Evolutionary conservation across 2,797 vertebrate genomes (phyloP).

Genomic region (Fratercula arctica): DNA sequence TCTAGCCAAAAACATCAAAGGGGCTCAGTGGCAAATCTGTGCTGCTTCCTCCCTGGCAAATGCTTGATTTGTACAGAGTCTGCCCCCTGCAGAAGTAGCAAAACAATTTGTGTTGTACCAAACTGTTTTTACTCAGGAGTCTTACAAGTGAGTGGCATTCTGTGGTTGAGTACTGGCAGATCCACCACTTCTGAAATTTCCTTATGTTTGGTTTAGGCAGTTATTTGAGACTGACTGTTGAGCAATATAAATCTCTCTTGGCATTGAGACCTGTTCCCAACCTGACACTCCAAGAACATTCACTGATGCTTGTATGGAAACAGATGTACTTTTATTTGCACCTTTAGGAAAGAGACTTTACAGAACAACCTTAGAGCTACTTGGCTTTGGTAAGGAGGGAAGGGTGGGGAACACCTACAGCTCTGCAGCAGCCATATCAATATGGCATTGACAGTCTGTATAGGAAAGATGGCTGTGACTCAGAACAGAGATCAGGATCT

Average conservation of each 20-base stretch:
- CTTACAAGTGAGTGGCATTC: background rate
- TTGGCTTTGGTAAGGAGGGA: background rate
- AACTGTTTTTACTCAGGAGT: background rate
- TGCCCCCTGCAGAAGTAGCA: constrained; percentile 12
- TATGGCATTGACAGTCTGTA: background rate
- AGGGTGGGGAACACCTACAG: background rate
- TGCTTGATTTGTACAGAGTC: background rate
- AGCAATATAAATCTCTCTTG: background rate
- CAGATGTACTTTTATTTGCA: constrained; percentile 1
- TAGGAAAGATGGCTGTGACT: background rate
- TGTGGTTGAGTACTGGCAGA: background rate
- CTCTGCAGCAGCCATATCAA: background rate
- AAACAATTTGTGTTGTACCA: background rate
- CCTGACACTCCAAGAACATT: background rate
- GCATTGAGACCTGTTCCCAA: background rate
- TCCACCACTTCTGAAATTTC: background rate
- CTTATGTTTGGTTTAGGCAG: background rate
- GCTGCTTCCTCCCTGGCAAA: constrained; percentile 42
- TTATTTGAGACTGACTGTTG: background rate
- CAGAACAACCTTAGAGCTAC: background rate
- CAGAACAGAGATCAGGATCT: background rate
- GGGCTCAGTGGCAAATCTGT: constrained; percentile 3
- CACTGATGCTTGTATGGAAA: background rate
- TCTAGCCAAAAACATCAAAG: constrained; percentile 47
- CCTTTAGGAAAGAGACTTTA: background rate